These are phyloP conservation scores for Drosophila robusta DNA, from an alignment of 2,888 invertebrate genomes.

Conservation along the genomic window DNA sequence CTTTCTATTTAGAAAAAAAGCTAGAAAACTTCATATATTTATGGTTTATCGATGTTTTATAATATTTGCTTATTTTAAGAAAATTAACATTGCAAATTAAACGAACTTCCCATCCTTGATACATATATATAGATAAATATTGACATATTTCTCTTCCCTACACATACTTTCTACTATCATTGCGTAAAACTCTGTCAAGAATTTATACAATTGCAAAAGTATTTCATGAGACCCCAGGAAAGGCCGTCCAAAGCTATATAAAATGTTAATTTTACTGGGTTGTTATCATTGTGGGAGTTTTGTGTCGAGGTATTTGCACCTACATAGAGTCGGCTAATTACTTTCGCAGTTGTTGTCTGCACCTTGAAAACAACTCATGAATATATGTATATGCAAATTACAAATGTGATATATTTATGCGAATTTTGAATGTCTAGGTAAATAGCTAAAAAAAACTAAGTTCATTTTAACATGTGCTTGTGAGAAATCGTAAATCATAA, in stretches of 20 bases:
- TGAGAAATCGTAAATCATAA: too few relatives aligned
- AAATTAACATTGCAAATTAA: too few relatives aligned
- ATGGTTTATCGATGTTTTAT: too few relatives aligned
- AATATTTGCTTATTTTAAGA: too few relatives aligned
- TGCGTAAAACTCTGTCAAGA: not conserved
- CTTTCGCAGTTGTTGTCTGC: conserved; percentile 8
- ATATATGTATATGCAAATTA: conserved; percentile 53
- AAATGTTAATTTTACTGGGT: conserved; percentile 3
- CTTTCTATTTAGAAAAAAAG: too few relatives aligned
- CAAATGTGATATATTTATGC: conserved; percentile 9
- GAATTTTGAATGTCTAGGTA: conserved; percentile 32
- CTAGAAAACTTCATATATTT: too few relatives aligned
- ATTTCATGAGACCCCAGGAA: not conserved
- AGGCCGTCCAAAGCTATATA: not conserved
- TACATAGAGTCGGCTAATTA: conserved; percentile 32
- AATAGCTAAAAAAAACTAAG: conserved; percentile 1
- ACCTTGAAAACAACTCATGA: conserved; percentile 15
- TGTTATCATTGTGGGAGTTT: conserved; percentile 7
- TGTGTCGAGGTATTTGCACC: conserved; percentile 8
- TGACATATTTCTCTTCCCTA: too few relatives aligned
- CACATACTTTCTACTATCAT: not conserved
- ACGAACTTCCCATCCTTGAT: too few relatives aligned
- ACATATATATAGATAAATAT: too few relatives aligned
- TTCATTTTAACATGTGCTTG: not conserved
- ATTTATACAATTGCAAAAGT: not conserved